Evolutionary conservation across 2,797 vertebrate genomes (phyloP), one percentile per base, ranked within the genome.

Genomic region (Takifugu ocellatus): DNA sequence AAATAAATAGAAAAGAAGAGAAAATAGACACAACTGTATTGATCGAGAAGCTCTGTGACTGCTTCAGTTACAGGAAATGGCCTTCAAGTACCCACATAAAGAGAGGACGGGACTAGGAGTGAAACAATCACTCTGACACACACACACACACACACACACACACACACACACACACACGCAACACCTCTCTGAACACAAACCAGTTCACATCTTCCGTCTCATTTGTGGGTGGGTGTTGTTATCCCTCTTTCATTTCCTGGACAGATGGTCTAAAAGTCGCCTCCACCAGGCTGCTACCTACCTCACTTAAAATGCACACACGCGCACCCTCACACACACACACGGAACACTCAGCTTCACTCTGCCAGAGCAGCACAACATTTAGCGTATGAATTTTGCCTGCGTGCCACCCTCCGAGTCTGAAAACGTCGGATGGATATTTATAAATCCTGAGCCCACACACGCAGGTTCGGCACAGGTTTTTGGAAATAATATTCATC

Each of bases 231-330:
- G 60, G 70, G 48, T 51, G 53, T 17, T 46, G 60, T 49, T 51
- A 66, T 68, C 58, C 5, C 51, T 66, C 69, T 39, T 39, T 75
- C 54, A 77, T 46, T 84, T 83, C 85, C 81, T 81, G 80, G 61
- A 77, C 86, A 88, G 84, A 88, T 84, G 86, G 84, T 63, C 31
- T 12, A 45, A 25, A 68, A 66, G 70, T 73, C 62, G 62, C 79
- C 82, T 81, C 72, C 80, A 78, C 74, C 74, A 70, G 65, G 65
- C 65, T 61, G 52, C 71, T 68, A 43, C 72, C 68, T 66, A 67
- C 74, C 65, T 75, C 63, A 55, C 49, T 50, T 56, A 56, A 42
- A 66, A 58, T 31, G 54, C 1, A 63, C 21, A 47, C 49, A 52
- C 11, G 2, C 52, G 16, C 10, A 39, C 46, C 48, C 43, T 21